These are phyloP conservation scores for Chloroceryle inda DNA, from an alignment of 2,797 vertebrate species.

Conservation along the genomic window DNA sequence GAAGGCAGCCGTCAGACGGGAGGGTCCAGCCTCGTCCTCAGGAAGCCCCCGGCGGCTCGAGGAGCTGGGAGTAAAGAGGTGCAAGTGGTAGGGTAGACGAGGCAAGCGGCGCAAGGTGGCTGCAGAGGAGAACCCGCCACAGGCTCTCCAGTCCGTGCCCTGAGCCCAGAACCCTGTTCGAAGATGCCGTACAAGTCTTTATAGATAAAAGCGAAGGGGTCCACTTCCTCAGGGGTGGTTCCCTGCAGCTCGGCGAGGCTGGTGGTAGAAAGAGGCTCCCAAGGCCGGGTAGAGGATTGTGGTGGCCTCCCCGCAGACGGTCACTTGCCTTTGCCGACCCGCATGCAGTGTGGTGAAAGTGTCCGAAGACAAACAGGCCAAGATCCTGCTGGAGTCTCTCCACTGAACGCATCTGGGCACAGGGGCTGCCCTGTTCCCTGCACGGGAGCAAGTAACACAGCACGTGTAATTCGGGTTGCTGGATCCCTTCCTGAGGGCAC, in stretches of 20 bases:
- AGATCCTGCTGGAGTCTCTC: fast-evolving
- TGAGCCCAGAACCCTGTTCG: fast-evolving
- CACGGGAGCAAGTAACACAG: not conserved
- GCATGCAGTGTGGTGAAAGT: fast-evolving
- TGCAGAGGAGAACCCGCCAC: fast-evolving
- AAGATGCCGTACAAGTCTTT: fast-evolving
- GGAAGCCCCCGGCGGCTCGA: fast-evolving
- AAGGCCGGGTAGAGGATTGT: fast-evolving
- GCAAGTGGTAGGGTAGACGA: fast-evolving
- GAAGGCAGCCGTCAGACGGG: too few relatives aligned
- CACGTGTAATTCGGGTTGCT: not conserved
- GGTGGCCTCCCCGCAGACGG: not conserved
- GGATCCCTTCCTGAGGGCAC: fast-evolving
- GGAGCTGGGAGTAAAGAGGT: too few relatives aligned
- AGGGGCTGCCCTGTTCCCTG: too few relatives aligned
- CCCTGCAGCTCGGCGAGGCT: not conserved
- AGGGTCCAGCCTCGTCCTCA: fast-evolving
- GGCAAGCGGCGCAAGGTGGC: too few relatives aligned
- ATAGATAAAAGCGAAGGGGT: fast-evolving
- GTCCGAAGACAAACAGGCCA: not conserved
- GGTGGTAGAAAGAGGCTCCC: too few relatives aligned
- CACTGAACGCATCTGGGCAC: not conserved
- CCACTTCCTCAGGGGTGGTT: not conserved
- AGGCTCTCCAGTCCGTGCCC: fast-evolving
- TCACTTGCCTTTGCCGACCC: not conserved